Evolutionary conservation across 2,797 vertebrate species (phyloP).

Genomic region (Coendou prehensilis): DNA sequence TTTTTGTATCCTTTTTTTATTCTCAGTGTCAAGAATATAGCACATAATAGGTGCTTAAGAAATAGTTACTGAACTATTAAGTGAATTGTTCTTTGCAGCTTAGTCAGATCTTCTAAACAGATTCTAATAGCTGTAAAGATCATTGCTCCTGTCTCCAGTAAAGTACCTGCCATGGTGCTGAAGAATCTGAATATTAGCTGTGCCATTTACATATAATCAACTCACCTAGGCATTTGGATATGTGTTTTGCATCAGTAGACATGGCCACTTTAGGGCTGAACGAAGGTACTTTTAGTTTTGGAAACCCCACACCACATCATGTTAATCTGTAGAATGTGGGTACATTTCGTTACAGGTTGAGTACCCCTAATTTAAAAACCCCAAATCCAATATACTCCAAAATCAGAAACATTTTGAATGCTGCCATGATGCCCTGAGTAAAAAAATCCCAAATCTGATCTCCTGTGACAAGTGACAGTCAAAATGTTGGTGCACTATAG

Average conservation of each 20-base stretch:
- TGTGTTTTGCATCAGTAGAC: neutral
- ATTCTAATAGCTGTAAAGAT: neutral
- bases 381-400: neutral
- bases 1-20: conserved; percentile 59
- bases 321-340: conserved; percentile 36
- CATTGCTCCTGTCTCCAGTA: neutral
- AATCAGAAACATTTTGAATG: neutral
- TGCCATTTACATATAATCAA: neutral
- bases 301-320: neutral
- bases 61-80: neutral
- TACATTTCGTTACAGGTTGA: neutral
- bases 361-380: neutral
- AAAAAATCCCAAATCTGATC: neutral
- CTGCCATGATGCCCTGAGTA: neutral
- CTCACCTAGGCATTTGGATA: neutral
- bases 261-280: neutral
- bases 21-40: neutral
- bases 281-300: conserved; percentile 3
- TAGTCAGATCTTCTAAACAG: neutral
- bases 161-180: neutral
- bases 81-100: neutral
- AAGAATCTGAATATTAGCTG: conserved; percentile 1
- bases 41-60: neutral
- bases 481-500: neutral
- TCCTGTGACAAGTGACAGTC: neutral